phyloP scores from a whole-genome alignment of 2,888 invertebrate genomes.

The Drosophila cognata region DNA sequence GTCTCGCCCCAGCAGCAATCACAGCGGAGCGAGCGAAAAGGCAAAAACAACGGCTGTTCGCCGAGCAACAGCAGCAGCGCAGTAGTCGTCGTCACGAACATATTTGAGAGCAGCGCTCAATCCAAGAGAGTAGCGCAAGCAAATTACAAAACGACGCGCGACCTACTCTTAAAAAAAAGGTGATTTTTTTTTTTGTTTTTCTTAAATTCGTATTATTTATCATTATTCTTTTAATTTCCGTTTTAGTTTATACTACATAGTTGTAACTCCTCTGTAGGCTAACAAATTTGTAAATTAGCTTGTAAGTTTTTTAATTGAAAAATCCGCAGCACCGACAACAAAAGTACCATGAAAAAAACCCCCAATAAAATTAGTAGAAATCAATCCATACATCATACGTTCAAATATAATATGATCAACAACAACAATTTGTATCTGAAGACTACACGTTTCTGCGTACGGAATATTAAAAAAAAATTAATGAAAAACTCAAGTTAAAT shows the following conservation, averaged over 20 bases:
- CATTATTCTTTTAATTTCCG: slow-evolving; percentile 42
- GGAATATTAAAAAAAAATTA: slow-evolving; percentile 19
- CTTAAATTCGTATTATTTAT: slow-evolving; percentile 55
- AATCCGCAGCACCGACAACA: slow-evolving; percentile 28
- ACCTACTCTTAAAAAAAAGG: slow-evolving; percentile 76
- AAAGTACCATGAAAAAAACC: slow-evolving; percentile 33
- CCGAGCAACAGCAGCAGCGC: slow-evolving; percentile 18
- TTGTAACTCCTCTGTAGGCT: slow-evolving; percentile 57
- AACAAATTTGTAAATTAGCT: slow-evolving; percentile 60
- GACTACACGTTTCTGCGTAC: slow-evolving; percentile 19
- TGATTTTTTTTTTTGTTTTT: slow-evolving; percentile 74
- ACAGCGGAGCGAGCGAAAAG: slow-evolving; percentile 52
- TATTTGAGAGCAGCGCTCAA: slow-evolving; percentile 41
- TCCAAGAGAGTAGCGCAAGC: slow-evolving; percentile 47
- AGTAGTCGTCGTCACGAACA: slow-evolving; percentile 29
- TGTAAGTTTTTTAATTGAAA: slow-evolving; percentile 45
- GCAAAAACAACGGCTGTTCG: slow-evolving; percentile 37
- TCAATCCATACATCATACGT: slow-evolving; percentile 16
- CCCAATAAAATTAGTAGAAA: slow-evolving; percentile 23
- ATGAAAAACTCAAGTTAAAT: slow-evolving; percentile 49
- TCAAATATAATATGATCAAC: slow-evolving; percentile 23
- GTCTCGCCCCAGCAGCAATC: slow-evolving; percentile 27
- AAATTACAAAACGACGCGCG: slow-evolving; percentile 65
- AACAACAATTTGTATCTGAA: slow-evolving; percentile 41
- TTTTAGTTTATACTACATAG: slow-evolving; percentile 51